Percentiles rank a stretch among this genome's conserved stretches.
Evolutionary conservation across 2,797 vertebrate genomes (phyloP).

Genomic region (Gymnoscopelus braueri): DNA sequence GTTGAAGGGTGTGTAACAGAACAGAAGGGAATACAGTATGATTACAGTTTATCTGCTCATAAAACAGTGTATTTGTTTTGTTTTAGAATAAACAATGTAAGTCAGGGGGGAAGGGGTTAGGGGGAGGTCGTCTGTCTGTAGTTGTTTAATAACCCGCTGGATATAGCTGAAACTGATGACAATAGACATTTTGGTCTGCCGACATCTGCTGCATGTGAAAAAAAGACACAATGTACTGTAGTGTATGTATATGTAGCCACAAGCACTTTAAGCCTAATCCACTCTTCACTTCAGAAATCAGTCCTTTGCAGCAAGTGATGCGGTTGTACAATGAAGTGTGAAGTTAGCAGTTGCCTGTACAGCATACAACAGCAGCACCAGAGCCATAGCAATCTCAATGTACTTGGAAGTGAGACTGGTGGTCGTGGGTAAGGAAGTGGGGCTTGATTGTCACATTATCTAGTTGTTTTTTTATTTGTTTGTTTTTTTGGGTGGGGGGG

Average conservation of each 20-base stretch:
- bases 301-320: background rate
- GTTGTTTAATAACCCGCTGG: slow-evolving; percentile 37
- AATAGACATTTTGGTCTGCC: slow-evolving; percentile 13
- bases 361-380: background rate
- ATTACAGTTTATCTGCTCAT: background rate
- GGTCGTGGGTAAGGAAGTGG: background rate
- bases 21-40: background rate
- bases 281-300: no score
- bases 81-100: background rate
- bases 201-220: slow-evolving; percentile 16
- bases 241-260: slow-evolving; percentile 6
- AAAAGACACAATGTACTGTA: background rate
- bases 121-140: no score
- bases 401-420: slow-evolving; percentile 3
- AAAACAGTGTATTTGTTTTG: background rate
- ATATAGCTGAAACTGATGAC: slow-evolving; percentile 29
- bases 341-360: slow-evolving; percentile 3
- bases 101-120: background rate
- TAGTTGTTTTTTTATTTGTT: background rate
- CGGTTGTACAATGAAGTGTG: background rate
- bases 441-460: background rate
- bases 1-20: slow-evolving; percentile 6
- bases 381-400: slow-evolving; percentile 1
- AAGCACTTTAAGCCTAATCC: slow-evolving; percentile 17
- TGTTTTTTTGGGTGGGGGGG: slow-evolving; percentile 13